These are phyloP conservation scores for Leucopsar rothschildi DNA, from an alignment of 2,113 vertebrate genomes.

Conservation along the genomic window DNA sequence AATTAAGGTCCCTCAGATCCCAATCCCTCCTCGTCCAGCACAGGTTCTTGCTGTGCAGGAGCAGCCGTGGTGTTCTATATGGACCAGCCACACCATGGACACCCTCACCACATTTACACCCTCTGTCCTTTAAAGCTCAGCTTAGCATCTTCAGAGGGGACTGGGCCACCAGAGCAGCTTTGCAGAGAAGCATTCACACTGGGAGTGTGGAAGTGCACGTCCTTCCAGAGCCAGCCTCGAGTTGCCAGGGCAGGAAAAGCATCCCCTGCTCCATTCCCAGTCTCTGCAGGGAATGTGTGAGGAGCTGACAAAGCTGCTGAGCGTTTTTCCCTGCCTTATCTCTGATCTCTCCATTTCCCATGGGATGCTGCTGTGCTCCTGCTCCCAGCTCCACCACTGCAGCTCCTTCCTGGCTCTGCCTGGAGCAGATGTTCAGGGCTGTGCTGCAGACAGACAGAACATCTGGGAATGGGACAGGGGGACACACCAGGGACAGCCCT, in stretches of 20 bases:
- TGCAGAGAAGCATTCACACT: neutral
- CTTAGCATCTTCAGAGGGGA: neutral
- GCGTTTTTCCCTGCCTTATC: slow-evolving; percentile 14
- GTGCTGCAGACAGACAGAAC: neutral
- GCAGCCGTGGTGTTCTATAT: fast-evolving
- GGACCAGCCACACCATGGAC: neutral
- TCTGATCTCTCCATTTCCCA: slow-evolving; percentile 46
- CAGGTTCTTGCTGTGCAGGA: fast-evolving
- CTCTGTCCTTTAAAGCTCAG: neutral
- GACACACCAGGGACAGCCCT: neutral
- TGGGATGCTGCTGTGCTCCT: slow-evolving; percentile 25
- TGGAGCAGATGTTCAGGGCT: slow-evolving; percentile 15
- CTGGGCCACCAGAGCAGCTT: neutral
- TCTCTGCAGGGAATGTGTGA: neutral
- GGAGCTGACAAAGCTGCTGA: neutral
- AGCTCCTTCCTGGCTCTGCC: neutral
- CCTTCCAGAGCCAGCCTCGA: neutral
- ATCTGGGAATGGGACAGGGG: neutral
- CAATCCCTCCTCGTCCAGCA: neutral
- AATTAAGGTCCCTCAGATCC: neutral
- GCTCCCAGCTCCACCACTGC: neutral
- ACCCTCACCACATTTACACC: neutral
- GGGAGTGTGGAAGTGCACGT: neutral
- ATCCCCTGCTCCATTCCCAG: neutral
- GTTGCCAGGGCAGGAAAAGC: neutral